Base-by-base conservation (phyloP, 2,888 invertebrate species). In the Polymixis lichenea region DNA sequence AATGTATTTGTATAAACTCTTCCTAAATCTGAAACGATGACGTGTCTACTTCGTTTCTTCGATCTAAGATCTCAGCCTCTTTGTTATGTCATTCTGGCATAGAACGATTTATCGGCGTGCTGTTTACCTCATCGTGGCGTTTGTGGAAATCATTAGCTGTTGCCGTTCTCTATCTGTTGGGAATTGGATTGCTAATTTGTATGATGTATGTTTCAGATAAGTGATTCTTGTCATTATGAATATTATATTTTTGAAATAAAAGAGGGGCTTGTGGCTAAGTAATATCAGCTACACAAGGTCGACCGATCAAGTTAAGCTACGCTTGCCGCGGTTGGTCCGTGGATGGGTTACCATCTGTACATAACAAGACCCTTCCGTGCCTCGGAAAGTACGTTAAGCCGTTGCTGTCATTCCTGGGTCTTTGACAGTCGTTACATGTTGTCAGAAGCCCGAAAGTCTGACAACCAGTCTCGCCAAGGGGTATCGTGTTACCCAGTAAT, bases 31-130 rank as follows among this genome's bases (percentile, higher is more conserved):
- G 22, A 13, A 49, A 3, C 4, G 15, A 69, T 60, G 68, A 43
- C 83, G 17, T 69, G 60, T 85, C 85, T 72, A 43, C 65, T 13
- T 60, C 13, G 71, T 60, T 83, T 83, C 85, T 72, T 51, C 13
- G 65, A 82, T 83, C 85, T 67, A 7, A 13, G 66, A 72, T 51
- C 74, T 69, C 28, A 83, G 65, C n/a, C n/a, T 85, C 84, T 92
- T 93, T 93, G 93, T 93, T 91, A 90, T 92, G 93, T 92, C 94
- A 92, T 90, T 88, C 89, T 88, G 87, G 82, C 89, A 86, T 79
- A 83, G 84, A 86, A 89, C 82, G 90, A 94, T 93, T 94, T 94
- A 94, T 93, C 88, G 90, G 86, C 80, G 69, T 75, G 76, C 86
- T 85, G 87, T 88, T 89, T 78, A 85, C 83, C 78, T 85, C 83